phyloP scores from a whole-genome alignment of 2,888 invertebrate species.

The Dryadula phaetusa region DNA sequence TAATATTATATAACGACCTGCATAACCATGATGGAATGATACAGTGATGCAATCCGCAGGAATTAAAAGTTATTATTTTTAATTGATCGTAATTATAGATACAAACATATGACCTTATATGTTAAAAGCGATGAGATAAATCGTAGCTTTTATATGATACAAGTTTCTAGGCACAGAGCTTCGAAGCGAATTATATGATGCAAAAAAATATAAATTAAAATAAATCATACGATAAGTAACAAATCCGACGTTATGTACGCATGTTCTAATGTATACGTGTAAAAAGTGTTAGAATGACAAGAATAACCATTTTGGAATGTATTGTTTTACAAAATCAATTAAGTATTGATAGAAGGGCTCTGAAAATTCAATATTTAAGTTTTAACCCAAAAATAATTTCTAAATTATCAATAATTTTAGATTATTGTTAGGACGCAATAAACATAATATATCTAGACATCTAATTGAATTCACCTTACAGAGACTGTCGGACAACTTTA shows the following conservation, averaged over 20 bases:
- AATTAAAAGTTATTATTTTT: conserved; percentile 16
- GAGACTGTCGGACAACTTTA: conserved; percentile 2
- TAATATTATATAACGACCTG: conserved; percentile 5
- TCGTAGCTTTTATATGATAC: background rate
- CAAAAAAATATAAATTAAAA: too few relatives aligned
- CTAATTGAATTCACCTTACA: conserved; percentile 8
- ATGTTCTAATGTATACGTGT: too few relatives aligned
- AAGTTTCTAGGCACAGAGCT: background rate
- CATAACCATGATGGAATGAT: conserved; percentile 2
- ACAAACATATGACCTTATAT: background rate
- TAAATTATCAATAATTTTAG: background rate
- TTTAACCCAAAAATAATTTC: background rate
- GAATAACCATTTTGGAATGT: background rate
- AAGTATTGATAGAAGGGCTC: too few relatives aligned
- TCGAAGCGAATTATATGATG: background rate
- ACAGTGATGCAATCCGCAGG: background rate
- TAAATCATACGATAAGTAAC: too few relatives aligned
- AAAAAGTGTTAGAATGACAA: too few relatives aligned
- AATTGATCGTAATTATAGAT: conserved; percentile 7
- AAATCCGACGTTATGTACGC: too few relatives aligned
- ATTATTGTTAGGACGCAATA: background rate
- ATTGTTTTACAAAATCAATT: too few relatives aligned
- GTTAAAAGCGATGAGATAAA: background rate
- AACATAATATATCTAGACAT: background rate
- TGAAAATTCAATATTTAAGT: too few relatives aligned